Conservation (phyloP, 2,888 invertebrate species). For the Calameuta pallipes region DNA sequence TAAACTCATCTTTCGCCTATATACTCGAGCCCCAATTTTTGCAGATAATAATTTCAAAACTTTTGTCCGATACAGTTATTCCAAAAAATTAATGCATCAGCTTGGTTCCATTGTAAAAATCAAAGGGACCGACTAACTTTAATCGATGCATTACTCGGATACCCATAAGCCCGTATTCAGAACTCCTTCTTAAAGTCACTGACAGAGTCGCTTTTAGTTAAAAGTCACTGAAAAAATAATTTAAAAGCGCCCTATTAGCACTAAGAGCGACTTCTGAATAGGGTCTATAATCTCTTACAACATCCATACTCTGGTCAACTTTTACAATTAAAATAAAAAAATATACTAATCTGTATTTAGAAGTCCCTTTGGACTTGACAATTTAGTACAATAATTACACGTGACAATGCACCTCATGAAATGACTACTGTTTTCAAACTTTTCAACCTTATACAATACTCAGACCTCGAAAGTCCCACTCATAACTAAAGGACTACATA, state of each 20-base stretch:
- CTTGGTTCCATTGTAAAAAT: neutral
- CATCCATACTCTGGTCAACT: neutral
- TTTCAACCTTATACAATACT: neutral
- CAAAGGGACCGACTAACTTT: neutral
- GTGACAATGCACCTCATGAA: neutral
- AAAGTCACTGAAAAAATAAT: too few relatives aligned
- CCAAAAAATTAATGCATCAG: too few relatives aligned
- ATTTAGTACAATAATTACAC: neutral
- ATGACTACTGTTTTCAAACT: neutral
- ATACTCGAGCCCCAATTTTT: neutral
- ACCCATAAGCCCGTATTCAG: neutral
- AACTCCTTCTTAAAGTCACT: too few relatives aligned
- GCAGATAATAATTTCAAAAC: neutral
- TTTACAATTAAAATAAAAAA: neutral
- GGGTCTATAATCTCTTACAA: neutral
- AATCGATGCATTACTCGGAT: neutral
- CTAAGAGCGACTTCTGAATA: too few relatives aligned
- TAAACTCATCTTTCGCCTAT: slow-evolving; percentile 26
- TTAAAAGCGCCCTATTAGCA: too few relatives aligned
- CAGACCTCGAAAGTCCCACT: neutral
- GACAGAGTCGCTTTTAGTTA: too few relatives aligned
- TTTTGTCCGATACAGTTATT: neutral
- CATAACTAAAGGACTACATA: neutral
- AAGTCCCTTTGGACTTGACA: neutral
- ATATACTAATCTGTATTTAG: neutral